Conservation (phyloP, 2,888 invertebrate genomes). For the Ormyrus rosae region DNA sequence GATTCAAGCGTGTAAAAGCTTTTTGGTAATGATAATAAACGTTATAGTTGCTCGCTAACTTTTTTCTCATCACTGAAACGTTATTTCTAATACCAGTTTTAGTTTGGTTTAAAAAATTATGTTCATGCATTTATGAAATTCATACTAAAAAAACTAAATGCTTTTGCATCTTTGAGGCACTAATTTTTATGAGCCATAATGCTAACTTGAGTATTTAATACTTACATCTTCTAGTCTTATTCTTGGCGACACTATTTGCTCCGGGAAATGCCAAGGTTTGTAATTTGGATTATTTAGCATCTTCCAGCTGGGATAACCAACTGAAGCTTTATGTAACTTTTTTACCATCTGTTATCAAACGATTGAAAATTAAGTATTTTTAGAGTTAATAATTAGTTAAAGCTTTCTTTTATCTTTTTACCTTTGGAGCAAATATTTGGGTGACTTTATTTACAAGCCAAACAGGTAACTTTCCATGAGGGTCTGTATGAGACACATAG, state of each 20-base stretch:
- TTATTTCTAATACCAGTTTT: not conserved
- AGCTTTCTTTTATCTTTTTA: conserved; percentile 65
- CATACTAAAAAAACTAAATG: conserved; percentile 17
- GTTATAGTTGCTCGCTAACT: too few relatives aligned
- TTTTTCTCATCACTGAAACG: too few relatives aligned
- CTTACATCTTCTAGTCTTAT: conserved; percentile 84
- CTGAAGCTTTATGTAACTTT: conserved; percentile 87
- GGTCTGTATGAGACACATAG: conserved; percentile 93
- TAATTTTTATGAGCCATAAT: conserved; percentile 6
- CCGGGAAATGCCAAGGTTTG: conserved; percentile 93
- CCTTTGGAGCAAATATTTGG: conserved; percentile 90
- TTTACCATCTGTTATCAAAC: conserved; percentile 80
- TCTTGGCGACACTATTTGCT: conserved; percentile 86
- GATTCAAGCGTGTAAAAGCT: too few relatives aligned
- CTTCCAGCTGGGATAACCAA: conserved; percentile 91
- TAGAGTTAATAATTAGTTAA: conserved; percentile 14
- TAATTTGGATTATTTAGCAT: conserved; percentile 83
- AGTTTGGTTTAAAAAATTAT: not conserved
- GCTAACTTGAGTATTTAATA: conserved; percentile 58
- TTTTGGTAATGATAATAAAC: too few relatives aligned
- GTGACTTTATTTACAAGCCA: conserved; percentile 94
- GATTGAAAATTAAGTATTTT: conserved; percentile 43
- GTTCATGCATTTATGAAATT: not conserved
- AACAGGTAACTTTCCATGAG: conserved; percentile 89
- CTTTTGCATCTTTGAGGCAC: not conserved